Conservation (phyloP, 53 echinoderm and acorn worm genomes). For the Paelopatides confundens region DNA sequence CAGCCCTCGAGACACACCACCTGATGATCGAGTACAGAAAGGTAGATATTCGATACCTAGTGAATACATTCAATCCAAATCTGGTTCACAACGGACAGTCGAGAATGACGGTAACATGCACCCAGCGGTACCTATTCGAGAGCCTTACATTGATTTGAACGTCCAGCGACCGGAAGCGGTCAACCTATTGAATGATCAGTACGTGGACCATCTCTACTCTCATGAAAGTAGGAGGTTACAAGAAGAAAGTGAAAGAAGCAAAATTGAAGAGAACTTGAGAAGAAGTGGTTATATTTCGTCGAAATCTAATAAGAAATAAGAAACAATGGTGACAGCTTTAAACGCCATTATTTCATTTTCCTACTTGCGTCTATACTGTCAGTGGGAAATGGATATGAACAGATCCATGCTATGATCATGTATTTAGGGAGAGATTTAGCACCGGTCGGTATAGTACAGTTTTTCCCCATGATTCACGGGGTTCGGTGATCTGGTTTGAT, state of each 20-base stretch:
- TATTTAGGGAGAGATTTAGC: too few species aligned
- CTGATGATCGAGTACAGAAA: not conserved
- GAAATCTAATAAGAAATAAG: not conserved
- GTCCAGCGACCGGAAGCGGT: not conserved
- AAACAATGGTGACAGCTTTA: too few species aligned
- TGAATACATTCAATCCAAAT: conserved; percentile 12
- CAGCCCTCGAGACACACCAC: too few species aligned
- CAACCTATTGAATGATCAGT: not conserved
- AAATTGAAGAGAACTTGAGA: conserved; percentile 5
- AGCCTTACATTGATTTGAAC: conserved; percentile 13
- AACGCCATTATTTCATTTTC: too few species aligned
- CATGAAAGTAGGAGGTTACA: conserved; percentile 1
- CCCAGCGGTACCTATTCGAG: not conserved
- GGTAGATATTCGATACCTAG: not conserved
- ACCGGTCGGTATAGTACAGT: too few species aligned
- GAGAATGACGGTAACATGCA: not conserved
- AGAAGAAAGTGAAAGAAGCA: not conserved
- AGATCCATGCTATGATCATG: too few species aligned
- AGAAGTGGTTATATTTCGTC: conserved; percentile 13
- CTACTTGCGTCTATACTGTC: too few species aligned
- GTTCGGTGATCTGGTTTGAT: too few species aligned
- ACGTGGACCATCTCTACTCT: conserved; percentile 17
- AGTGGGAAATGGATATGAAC: too few species aligned
- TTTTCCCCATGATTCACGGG: too few species aligned
- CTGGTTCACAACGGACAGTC: not conserved